A percentile compares a stretch with the other conserved stretches of the same genome.
These are phyloP conservation scores for Drosophila punjabiensis DNA, from an alignment of 1,140 invertebrate species.

Conservation along the genomic window DNA sequence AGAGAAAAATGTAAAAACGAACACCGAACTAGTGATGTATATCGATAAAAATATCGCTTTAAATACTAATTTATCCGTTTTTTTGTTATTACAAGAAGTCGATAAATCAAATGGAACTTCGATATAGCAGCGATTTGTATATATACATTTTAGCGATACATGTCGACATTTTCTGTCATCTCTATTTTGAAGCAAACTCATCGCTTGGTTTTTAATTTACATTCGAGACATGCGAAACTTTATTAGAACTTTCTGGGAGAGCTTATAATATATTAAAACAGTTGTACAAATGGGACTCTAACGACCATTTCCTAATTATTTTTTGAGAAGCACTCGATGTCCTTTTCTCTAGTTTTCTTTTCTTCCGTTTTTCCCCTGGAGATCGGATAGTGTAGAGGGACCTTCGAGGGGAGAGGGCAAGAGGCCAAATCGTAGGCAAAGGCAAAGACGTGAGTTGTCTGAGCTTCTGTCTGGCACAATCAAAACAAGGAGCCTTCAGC, in stretches of 20 bases:
- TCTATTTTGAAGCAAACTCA: neutral
- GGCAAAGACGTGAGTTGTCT: constrained; percentile 49
- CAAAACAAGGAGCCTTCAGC: constrained; percentile 47
- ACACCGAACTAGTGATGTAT: neutral
- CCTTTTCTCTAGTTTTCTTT: neutral
- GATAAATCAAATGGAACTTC: neutral
- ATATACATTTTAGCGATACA: neutral
- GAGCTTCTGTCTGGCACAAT: constrained; percentile 56
- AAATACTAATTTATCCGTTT: neutral
- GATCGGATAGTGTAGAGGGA: neutral
- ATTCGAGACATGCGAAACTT: neutral
- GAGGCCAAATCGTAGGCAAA: constrained; percentile 35
- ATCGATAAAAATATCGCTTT: neutral
- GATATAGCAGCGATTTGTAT: neutral
- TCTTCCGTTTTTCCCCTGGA: neutral
- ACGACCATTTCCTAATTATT: neutral
- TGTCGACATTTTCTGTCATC: neutral
- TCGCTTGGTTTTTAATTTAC: neutral
- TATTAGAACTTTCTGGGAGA: neutral
- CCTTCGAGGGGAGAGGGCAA: constrained; percentile 5
- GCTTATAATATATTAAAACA: neutral
- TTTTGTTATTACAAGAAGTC: neutral
- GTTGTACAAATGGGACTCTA: neutral
- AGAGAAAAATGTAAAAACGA: neutral
- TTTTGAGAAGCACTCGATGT: neutral